Percentiles rank a stretch among this genome's conserved stretches.
phyloP scores from a whole-genome alignment of 2,888 invertebrate genomes.

The Elegia similella region DNA sequence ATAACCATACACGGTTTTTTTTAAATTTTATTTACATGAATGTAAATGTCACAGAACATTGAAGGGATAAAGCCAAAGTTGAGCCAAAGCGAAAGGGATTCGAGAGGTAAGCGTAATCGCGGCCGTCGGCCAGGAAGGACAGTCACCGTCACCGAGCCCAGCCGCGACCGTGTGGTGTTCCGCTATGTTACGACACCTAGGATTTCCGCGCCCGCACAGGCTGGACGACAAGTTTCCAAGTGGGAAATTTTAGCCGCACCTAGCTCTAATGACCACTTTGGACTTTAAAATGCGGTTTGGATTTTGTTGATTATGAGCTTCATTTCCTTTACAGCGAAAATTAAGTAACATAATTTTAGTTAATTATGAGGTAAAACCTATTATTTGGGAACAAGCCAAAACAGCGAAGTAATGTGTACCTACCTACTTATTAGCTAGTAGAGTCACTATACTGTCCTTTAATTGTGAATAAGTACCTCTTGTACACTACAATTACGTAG shows the following conservation, averaged over 20 bases:
- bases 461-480: too few species aligned
- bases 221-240: constrained; percentile 1
- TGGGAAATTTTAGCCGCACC: constrained; percentile 10
- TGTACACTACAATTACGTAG: too few species aligned
- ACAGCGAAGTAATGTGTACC: too few species aligned
- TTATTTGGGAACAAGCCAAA: too few species aligned
- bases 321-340: too few species aligned
- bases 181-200: constrained; percentile 37
- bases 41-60: neutral
- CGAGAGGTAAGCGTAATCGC: neutral
- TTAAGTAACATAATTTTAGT: too few species aligned
- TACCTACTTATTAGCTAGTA: too few species aligned
- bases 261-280: neutral
- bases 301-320: too few species aligned
- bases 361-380: too few species aligned
- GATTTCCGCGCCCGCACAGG: constrained; percentile 33
- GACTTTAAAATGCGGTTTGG: neutral
- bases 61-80: constrained; percentile 3
- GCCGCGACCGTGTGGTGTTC: constrained; percentile 27
- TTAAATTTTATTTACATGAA: neutral
- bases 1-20: too few species aligned
- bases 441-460: too few species aligned
- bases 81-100: constrained; percentile 8
- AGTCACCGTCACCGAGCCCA: constrained; percentile 11
- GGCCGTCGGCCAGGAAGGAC: constrained; percentile 8